Evolutionary conservation across 2,113 vertebrate genomes (phyloP).

Genomic region (Epinephelus moara): DNA sequence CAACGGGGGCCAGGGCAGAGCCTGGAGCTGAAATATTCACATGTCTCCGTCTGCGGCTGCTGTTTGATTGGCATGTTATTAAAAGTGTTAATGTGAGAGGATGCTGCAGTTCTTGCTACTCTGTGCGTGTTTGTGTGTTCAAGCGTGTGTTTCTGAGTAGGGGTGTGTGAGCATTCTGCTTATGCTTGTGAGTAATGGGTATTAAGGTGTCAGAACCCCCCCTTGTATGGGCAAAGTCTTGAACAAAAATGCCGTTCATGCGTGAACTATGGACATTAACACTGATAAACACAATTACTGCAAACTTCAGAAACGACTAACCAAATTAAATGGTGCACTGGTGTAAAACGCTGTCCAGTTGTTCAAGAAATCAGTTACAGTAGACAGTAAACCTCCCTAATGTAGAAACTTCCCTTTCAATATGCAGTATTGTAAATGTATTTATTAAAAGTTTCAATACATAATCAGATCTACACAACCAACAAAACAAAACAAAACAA

Average conservation of each 20-base stretch:
- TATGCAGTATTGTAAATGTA: no score
- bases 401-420: no score
- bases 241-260: slow-evolving; percentile 1
- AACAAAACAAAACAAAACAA: no score
- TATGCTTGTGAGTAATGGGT: background rate
- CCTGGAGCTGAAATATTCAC: slow-evolving; percentile 58
- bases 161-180: background rate
- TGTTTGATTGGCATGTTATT: slow-evolving; percentile 65
- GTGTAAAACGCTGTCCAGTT: background rate
- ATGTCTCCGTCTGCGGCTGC: slow-evolving; percentile 24
- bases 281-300: background rate
- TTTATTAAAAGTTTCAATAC: background rate
- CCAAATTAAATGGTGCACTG: background rate
- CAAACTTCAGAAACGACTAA: background rate
- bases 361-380: background rate
- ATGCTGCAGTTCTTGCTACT: slow-evolving; percentile 13
- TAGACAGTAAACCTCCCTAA: no score
- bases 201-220: slow-evolving; percentile 20
- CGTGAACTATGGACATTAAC: background rate
- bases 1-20: background rate
- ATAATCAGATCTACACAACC: background rate
- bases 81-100: slow-evolving; percentile 36
- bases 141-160: background rate
- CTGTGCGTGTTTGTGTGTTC: background rate
- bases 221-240: slow-evolving; percentile 3